phyloP scores from a whole-genome alignment of 2,797 vertebrate genomes.

The Hydrocynus forskahlii region DNA sequence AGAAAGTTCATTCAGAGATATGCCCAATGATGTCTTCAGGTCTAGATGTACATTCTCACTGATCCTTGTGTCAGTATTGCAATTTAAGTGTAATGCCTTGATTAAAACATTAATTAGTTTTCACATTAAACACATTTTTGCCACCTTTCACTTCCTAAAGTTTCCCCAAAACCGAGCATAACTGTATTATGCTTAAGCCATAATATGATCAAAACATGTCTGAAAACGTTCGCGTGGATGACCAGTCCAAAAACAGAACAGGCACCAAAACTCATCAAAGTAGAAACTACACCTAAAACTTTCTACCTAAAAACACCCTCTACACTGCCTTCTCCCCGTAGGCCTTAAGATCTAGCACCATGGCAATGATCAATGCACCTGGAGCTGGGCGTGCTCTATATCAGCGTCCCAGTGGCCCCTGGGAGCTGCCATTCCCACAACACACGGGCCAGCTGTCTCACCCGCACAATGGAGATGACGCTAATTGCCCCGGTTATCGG shows the following conservation, averaged over 20 bases:
- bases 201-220: neutral
- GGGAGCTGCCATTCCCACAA: slow-evolving; percentile 30
- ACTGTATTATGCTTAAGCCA: neutral
- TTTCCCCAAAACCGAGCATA: neutral
- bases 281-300: slow-evolving; percentile 43
- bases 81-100: neutral
- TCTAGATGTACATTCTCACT: neutral
- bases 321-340: neutral
- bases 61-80: neutral
- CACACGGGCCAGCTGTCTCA: slow-evolving; percentile 58
- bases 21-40: neutral
- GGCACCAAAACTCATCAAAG: slow-evolving; percentile 12
- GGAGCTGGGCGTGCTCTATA: slow-evolving; percentile 49
- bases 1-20: neutral
- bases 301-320: slow-evolving; percentile 10
- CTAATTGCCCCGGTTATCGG: slow-evolving; percentile 78
- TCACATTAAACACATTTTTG: neutral
- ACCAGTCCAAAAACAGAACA: neutral
- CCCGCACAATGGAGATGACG: slow-evolving; percentile 72
- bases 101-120: neutral
- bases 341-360: slow-evolving; percentile 19
- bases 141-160: no score
- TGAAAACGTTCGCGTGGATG: neutral
- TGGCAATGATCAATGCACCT: slow-evolving; percentile 59
- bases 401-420: slow-evolving; percentile 37